phyloP scores from a whole-genome alignment of 2,113 vertebrate species.

The Strigops habroptila region DNA sequence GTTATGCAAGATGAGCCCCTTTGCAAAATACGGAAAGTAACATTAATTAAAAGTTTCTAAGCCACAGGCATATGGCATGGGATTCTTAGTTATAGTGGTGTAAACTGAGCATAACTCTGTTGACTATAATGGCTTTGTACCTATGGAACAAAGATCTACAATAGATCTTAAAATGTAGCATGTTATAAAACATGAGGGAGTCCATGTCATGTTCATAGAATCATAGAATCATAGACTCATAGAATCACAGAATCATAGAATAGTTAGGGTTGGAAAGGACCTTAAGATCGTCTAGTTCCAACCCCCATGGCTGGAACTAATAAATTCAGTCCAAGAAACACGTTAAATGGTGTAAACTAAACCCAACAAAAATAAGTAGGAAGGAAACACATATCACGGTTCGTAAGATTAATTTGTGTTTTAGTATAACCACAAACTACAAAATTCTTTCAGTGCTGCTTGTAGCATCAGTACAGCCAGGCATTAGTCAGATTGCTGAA shows the following conservation, averaged over 20 bases:
- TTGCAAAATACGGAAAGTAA: neutral
- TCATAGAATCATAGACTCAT: too few species aligned
- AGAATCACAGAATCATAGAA: too few species aligned
- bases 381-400: neutral
- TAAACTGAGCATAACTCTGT: neutral
- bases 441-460: neutral
- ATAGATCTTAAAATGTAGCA: neutral
- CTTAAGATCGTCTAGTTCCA: too few species aligned
- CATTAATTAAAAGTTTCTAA: neutral
- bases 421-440: neutral
- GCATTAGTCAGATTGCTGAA: neutral
- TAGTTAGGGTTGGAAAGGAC: too few species aligned
- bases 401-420: neutral
- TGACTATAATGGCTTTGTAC: neutral
- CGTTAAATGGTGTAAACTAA: neutral
- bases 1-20: neutral
- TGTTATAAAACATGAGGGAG: neutral
- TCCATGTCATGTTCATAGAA: neutral
- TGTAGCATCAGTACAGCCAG: neutral
- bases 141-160: neutral
- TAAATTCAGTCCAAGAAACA: neutral
- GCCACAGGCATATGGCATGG: rapidly evolving
- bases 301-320: too few species aligned
- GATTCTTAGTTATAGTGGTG: neutral
- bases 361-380: neutral